Evolutionary conservation across 2,797 vertebrate genomes (phyloP), one percentile per base, ranked within the genome.

Genomic region (Ctenopoma multispine): DNA sequence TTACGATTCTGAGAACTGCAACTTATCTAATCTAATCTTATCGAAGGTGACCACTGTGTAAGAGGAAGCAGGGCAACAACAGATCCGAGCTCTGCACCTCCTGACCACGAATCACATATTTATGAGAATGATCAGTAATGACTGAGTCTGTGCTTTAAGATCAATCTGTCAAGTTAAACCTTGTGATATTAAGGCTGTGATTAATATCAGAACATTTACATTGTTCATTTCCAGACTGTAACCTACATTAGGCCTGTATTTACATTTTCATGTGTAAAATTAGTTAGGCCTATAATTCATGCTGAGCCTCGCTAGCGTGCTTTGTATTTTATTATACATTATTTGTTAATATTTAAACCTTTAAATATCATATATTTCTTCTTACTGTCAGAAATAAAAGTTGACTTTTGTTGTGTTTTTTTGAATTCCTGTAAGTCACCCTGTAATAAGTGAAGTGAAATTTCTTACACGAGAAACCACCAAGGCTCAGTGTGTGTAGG

Each of bases 381-480:
- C 34, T 69, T 14, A 18, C 31, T 0, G 10, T 46, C 0, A 5
- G 20, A 23, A 27, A 18, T 53, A 7, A 43, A 24, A 50, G 21
- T 15, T n/a, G 27, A 23, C n/a, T 41, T n/a, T 5, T 15, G 15
- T 31, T 44, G 21, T 18, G 23, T 31, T 27, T 0, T 4, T 55
- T n/a, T 65, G 3, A 48, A 13, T 74, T 84, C 44, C 60, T 70
- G 50, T 60, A 64, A 83, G n/a, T 57, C 5, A 55, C 50, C 1
- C 48, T 21, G 6, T 18, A 4, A 24, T 2, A 8, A 43, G 1
- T 53, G 36, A 80, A 79, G 55, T 79, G 69, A 72, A 61, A 82
- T 36, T 23, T 73, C 5, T 29, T 0, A n/a, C 3, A 0, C 24
- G 51, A 40, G 21, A 76, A 81, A 68, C 49, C 55, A 0, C 23